Base-by-base conservation (phyloP, 92 coral and sea anemone genomes). In the Umimayanthus chanpuru region DNA sequence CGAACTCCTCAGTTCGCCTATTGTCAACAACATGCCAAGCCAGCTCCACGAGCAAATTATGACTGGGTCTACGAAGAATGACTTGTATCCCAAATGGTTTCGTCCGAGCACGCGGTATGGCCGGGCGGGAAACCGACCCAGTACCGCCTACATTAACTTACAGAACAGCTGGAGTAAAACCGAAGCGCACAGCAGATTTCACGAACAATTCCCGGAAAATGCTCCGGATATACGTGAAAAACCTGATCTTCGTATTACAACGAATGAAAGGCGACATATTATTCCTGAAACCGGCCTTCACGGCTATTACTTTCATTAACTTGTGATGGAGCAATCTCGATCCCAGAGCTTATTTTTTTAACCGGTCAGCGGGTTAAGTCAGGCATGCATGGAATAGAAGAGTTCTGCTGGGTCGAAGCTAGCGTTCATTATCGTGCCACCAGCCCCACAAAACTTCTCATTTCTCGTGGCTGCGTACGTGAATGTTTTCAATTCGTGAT, bases 191-290 rank as follows among this genome's bases (percentile, higher is more conserved):
- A 92, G 97, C 80, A 90, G 92, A 80, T 95, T 96, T 89, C 99
- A 96, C 90, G 89, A 91, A 81, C 92, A 96, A 88, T 96, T 95
- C 77, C 94, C 99, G 66, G 99, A 96, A 88, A 81, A 90, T 82
- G 97, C 99, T 15, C 99, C 99, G 64, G 99, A 96, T 88, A 94
- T 96, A 81, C 99, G 99, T 67, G 91, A 92, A 73, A 93, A 94
- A 87, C 99, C 99, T 53, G 99, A 96, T 80, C 85, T 94, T 72
- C 94, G 99, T 23, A 94, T 96, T 82, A 96, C 99, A 78, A 96
- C 96, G 16, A 96, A 96, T 76, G 99, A 96, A 76, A 89, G 99
- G 74, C 92, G 99, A 86, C 99, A 96, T 71, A 77, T 93, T 26
- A 88, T 92, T 58, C 98, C 98, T 61, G 99, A 96, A 86, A 94